Evolutionary conservation across 2,888 invertebrate species (phyloP).

Genomic region (Idaea aversata): DNA sequence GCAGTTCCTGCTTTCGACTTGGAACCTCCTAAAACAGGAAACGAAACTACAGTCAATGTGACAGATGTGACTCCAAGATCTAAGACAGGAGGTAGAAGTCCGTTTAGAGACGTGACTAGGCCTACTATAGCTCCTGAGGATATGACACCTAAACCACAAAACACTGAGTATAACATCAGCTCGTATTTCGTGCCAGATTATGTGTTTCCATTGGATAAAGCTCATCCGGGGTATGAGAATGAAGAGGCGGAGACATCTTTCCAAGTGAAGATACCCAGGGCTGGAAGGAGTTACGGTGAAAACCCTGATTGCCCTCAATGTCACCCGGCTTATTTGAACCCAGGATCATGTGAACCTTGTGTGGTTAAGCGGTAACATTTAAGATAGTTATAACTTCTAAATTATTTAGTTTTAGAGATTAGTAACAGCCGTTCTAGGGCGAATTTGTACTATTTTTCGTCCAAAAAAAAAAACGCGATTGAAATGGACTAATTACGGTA

Average conservation of each 20-base stretch:
- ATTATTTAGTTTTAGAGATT: background rate
- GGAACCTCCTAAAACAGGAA: slow-evolving; percentile 74
- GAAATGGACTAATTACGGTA: too few relatives aligned
- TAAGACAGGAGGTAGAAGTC: slow-evolving; percentile 46
- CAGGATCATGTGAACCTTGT: slow-evolving; percentile 84
- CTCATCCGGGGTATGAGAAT: slow-evolving; percentile 80
- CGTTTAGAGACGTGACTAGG: slow-evolving; percentile 56
- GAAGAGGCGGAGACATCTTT: slow-evolving; percentile 81
- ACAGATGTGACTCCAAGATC: slow-evolving; percentile 39
- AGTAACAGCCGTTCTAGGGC: background rate
- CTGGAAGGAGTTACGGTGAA: slow-evolving; percentile 77
- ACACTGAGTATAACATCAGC: slow-evolving; percentile 79
- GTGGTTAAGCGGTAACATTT: slow-evolving; percentile 73
- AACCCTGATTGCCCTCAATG: slow-evolving; percentile 83
- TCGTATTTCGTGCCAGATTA: slow-evolving; percentile 82
- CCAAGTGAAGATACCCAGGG: slow-evolving; percentile 76
- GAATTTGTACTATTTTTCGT: background rate
- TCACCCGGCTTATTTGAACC: slow-evolving; percentile 81
- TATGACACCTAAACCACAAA: slow-evolving; percentile 43
- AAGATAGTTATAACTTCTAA: slow-evolving; percentile 14
- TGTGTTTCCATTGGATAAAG: slow-evolving; percentile 80
- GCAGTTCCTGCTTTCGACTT: slow-evolving; percentile 81
- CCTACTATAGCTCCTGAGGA: slow-evolving; percentile 51
- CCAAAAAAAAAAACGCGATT: background rate
- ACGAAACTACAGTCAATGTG: slow-evolving; percentile 49